These are phyloP conservation scores for Trisateles emortualis DNA, from an alignment of 2,888 invertebrate genomes.

Conservation along the genomic window DNA sequence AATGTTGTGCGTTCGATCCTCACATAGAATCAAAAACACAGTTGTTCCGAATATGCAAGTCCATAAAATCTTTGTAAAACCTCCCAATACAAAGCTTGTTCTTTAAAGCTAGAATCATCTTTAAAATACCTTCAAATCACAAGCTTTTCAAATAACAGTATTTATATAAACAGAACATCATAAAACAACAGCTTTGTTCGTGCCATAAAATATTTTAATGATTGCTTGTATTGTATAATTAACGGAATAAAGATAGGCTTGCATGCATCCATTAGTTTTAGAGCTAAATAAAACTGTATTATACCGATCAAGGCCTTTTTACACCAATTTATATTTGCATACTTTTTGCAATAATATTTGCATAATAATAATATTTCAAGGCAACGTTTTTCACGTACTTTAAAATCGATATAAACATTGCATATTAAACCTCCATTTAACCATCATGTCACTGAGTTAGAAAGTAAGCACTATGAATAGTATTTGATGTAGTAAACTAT, in stretches of 20 bases:
- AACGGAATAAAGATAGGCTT: neutral
- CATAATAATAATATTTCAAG: conserved; percentile 10
- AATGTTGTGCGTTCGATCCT: too few relatives aligned
- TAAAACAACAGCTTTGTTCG: neutral
- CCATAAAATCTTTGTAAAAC: too few relatives aligned
- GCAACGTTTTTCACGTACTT: conserved; percentile 8
- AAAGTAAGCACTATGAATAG: conserved; percentile 26
- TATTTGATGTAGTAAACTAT: conserved; percentile 7
- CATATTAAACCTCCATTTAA: conserved; percentile 8
- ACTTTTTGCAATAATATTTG: conserved; percentile 11
- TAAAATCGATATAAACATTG: conserved; percentile 8
- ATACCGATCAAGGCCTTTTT: neutral
- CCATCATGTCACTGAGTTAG: conserved; percentile 18
- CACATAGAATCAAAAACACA: too few relatives aligned
- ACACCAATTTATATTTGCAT: neutral
- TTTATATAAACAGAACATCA: neutral
- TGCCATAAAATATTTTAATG: neutral
- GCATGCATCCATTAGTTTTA: neutral
- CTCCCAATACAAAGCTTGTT: too few relatives aligned
- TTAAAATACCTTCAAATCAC: too few relatives aligned
- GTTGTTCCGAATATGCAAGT: too few relatives aligned
- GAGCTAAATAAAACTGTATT: neutral
- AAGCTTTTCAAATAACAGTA: too few relatives aligned
- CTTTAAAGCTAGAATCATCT: too few relatives aligned
- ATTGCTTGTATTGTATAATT: neutral